Evolutionary conservation across 2,888 invertebrate species (phyloP).

Genomic region (Axea sp.): DNA sequence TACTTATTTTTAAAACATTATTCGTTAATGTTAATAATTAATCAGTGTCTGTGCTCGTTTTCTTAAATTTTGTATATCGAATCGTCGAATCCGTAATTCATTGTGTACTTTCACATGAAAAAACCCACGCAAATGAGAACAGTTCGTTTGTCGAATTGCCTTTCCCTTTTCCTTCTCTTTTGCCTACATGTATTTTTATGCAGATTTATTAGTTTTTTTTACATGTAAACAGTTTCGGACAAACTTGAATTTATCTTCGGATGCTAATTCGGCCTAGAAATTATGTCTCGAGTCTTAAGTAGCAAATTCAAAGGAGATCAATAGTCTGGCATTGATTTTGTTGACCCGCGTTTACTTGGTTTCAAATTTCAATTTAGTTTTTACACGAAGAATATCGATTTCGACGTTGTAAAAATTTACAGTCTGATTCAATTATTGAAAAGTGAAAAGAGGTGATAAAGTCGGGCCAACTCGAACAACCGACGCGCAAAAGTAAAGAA

Average conservation of each 20-base stretch:
- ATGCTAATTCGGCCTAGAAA: conserved; percentile 67
- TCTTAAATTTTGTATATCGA: conserved; percentile 5
- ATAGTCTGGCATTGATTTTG: conserved; percentile 48
- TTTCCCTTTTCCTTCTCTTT: conserved; percentile 22
- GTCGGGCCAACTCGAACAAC: conserved; percentile 51
- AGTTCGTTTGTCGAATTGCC: conserved; percentile 26
- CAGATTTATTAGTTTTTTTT: no score
- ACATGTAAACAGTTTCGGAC: conserved; percentile 44
- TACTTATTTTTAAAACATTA: conserved; percentile 79
- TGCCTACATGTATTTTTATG: conserved; percentile 51
- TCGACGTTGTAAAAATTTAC: no score
- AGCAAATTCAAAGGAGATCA: conserved; percentile 66
- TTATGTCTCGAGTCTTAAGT: conserved; percentile 67
- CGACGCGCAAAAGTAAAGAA: conserved; percentile 50
- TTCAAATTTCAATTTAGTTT: conserved; percentile 2
- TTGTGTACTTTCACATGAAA: conserved; percentile 68
- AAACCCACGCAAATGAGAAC: conserved; percentile 67
- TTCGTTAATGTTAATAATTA: conserved; percentile 78
- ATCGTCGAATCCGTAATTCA: conserved; percentile 71
- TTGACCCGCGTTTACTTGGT: conserved; percentile 36
- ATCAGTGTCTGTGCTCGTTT: conserved; percentile 78
- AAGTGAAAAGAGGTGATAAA: conserved; percentile 7
- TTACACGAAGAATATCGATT: no score
- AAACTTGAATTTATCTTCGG: conserved; percentile 52
- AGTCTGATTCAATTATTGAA: not conserved